A percentile compares a stretch with the other conserved stretches of the same genome.
These are phyloP conservation scores for Cataglyphis hispanica DNA, from an alignment of 1,140 invertebrate genomes.

Conservation along the genomic window DNA sequence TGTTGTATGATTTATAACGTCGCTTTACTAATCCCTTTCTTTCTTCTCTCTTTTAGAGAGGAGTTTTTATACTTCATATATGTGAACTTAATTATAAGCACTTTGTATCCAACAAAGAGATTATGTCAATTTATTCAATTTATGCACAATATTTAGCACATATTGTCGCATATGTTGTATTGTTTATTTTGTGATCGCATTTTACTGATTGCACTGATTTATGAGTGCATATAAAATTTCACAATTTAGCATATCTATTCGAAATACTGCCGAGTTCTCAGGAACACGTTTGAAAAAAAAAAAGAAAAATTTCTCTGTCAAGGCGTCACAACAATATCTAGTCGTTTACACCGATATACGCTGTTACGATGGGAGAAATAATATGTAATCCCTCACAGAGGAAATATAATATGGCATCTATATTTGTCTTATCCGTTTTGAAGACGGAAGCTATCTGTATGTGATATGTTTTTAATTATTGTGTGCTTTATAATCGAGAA, in stretches of 20 bases:
- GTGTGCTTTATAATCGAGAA: constrained; percentile 65
- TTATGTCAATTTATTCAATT: constrained; percentile 23
- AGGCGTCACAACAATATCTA: constrained; percentile 70
- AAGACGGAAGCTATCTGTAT: constrained; percentile 51
- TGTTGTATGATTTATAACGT: constrained; percentile 20
- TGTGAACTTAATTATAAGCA: neutral
- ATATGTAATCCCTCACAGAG: constrained; percentile 55
- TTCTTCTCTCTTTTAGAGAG: neutral
- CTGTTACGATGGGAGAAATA: constrained; percentile 51
- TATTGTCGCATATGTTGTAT: constrained; percentile 5
- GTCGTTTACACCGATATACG: constrained; percentile 70
- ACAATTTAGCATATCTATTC: constrained; percentile 36
- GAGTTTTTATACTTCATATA: neutral
- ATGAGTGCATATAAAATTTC: constrained; percentile 14
- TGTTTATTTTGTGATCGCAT: constrained; percentile 14
- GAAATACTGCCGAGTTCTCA: constrained; percentile 67
- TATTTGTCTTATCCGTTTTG: constrained; percentile 23
- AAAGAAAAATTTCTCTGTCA: constrained; percentile 63
- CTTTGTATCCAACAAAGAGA: constrained; percentile 13
- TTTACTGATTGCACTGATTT: neutral
- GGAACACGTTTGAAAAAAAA: constrained; percentile 48
- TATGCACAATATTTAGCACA: constrained; percentile 5
- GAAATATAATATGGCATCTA: constrained; percentile 46
- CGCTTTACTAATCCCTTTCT: constrained; percentile 6
- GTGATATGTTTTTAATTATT: constrained; percentile 69